Conservation (phyloP, 2,797 vertebrate species). For the Dallia pectoralis region DNA sequence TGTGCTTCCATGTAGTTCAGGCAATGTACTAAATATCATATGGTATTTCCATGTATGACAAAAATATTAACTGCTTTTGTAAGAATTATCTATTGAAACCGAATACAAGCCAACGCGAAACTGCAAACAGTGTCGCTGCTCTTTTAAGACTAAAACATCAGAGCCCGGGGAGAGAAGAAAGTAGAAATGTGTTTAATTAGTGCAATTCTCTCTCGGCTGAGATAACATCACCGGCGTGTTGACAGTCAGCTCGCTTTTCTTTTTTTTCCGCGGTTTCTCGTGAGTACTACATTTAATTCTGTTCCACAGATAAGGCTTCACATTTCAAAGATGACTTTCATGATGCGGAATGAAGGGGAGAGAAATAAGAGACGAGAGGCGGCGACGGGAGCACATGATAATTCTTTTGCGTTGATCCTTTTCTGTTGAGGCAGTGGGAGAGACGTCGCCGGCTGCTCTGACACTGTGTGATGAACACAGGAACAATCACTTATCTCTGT, state of each 20-base stretch:
- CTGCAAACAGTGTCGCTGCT: slow-evolving; percentile 3
- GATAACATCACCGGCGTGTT: slow-evolving; percentile 61
- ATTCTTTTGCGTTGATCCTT: slow-evolving; percentile 32
- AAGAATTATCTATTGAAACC: neutral
- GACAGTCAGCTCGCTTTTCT: slow-evolving; percentile 55
- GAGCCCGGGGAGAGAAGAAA: slow-evolving; percentile 32
- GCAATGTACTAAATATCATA: too few relatives aligned
- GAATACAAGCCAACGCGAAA: neutral
- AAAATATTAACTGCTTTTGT: neutral
- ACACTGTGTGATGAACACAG: slow-evolving; percentile 1
- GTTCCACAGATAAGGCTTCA: slow-evolving; percentile 62
- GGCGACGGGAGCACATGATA: slow-evolving; percentile 10
- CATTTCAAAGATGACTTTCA: slow-evolving; percentile 67
- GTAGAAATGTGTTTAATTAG: slow-evolving; percentile 59
- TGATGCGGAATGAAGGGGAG: slow-evolving; percentile 42
- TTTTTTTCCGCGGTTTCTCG: slow-evolving; percentile 56
- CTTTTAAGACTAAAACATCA: slow-evolving; percentile 16
- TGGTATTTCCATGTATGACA: too few relatives aligned
- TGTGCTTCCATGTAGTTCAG: too few relatives aligned
- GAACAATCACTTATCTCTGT: slow-evolving; percentile 6
- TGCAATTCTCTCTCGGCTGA: slow-evolving; percentile 34
- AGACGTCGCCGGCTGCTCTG: neutral
- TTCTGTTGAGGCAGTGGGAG: slow-evolving; percentile 3
- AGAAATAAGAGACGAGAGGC: slow-evolving; percentile 18
- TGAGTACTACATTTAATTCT: slow-evolving; percentile 64